Evolutionary conservation across 2,113 vertebrate species (phyloP).

Genomic region (Sander vitreus): DNA sequence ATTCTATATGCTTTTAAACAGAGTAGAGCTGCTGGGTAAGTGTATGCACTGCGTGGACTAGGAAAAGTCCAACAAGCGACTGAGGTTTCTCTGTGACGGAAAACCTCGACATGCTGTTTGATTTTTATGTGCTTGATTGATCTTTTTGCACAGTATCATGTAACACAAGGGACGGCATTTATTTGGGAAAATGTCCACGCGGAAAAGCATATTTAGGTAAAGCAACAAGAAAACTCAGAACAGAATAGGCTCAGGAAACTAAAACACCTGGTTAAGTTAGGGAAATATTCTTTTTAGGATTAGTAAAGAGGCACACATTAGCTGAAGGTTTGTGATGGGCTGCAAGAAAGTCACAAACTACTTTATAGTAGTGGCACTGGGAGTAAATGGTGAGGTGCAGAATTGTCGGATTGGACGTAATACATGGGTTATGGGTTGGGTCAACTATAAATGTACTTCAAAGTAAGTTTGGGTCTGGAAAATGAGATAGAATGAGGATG

Average conservation of each 20-base stretch:
- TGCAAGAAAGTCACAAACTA: background rate
- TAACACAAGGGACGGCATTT: background rate
- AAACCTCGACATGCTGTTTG: background rate
- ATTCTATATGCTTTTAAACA: constrained; percentile 50
- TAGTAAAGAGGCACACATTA: too few relatives aligned
- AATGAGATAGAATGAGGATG: too few relatives aligned
- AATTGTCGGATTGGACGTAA: too few relatives aligned
- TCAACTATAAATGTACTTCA: too few relatives aligned
- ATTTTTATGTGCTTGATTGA: background rate
- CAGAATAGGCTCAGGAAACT: background rate
- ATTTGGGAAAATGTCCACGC: background rate
- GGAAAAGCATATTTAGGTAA: background rate
- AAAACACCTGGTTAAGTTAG: background rate
- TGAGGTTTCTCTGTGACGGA: background rate
- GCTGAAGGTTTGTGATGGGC: background rate
- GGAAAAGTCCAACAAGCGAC: background rate
- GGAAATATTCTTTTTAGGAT: background rate
- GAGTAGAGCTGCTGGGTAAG: constrained; percentile 6
- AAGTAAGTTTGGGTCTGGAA: too few relatives aligned
- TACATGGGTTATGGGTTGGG: too few relatives aligned
- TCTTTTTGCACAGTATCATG: background rate
- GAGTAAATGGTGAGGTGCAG: background rate
- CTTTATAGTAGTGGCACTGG: background rate
- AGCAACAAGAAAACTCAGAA: background rate
- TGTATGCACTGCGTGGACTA: background rate